Conservation (phyloP, 2,888 invertebrate species). For the Mesorhabditis spiculigera region DNA sequence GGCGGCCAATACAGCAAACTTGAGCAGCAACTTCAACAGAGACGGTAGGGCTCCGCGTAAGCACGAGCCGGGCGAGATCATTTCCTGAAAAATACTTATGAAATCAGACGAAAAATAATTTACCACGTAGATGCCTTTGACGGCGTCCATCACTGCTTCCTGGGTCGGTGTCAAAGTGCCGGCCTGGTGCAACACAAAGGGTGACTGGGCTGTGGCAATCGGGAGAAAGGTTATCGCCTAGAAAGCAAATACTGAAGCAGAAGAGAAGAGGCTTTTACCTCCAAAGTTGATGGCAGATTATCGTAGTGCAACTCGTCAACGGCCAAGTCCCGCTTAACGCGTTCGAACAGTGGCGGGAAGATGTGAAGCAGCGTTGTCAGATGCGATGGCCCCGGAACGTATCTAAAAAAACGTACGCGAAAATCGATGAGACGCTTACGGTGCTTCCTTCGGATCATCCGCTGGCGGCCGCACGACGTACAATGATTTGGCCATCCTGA, state of each 20-base stretch:
- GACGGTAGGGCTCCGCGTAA: conserved; percentile 57
- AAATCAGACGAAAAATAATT: conserved; percentile 45
- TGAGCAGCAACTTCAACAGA: conserved; percentile 61
- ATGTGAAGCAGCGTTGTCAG: conserved; percentile 89
- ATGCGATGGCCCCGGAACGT: conserved; percentile 87
- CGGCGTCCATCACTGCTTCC: conserved; percentile 78
- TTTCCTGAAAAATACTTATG: conserved; percentile 23
- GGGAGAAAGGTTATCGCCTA: conserved; percentile 66
- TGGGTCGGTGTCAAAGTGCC: conserved; percentile 77
- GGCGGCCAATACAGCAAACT: conserved; percentile 57
- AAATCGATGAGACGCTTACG: not conserved
- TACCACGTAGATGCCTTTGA: conserved; percentile 82
- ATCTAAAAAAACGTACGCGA: conserved; percentile 58
- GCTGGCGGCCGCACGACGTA: not conserved
- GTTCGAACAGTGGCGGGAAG: conserved; percentile 81
- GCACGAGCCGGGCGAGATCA: conserved; percentile 22
- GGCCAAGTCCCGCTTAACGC: conserved; percentile 28
- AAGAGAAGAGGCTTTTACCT: conserved; percentile 17
- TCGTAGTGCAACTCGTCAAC: conserved; percentile 32
- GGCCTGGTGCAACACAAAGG: conserved; percentile 74
- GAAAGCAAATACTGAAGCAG: conserved; percentile 7
- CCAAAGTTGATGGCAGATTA: conserved; percentile 29
- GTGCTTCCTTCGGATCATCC: not conserved
- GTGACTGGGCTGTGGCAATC: conserved; percentile 75
- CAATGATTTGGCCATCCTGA: not conserved